phyloP scores from a whole-genome alignment of 2,888 invertebrate genomes.

The Oscheius sp. region DNA sequence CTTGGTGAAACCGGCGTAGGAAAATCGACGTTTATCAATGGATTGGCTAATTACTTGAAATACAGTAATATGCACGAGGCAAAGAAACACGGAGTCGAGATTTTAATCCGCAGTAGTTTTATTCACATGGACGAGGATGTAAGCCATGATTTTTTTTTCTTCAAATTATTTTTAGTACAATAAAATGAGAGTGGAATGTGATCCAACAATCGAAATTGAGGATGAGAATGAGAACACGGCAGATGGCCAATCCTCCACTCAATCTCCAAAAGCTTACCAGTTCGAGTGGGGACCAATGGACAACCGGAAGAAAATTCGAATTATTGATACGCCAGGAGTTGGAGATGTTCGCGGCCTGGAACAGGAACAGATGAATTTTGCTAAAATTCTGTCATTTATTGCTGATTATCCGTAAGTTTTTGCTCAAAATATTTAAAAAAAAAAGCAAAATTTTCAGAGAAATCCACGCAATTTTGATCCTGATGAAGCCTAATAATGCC shows the following conservation, averaged over 20 bases:
- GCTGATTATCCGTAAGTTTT: constrained; percentile 19
- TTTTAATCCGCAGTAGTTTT: neutral
- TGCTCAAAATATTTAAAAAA: too few relatives aligned
- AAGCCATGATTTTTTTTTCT: neutral
- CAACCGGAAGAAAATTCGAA: constrained; percentile 8
- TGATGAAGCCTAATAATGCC: constrained; percentile 53
- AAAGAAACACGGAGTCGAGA: neutral
- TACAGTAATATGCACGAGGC: constrained; percentile 1
- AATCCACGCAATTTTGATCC: constrained; percentile 51
- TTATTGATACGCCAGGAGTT: constrained; percentile 34
- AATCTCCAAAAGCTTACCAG: constrained; percentile 14
- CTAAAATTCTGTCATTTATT: constrained; percentile 14
- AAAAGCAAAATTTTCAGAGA: constrained; percentile 20
- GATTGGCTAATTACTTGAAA: constrained; percentile 4
- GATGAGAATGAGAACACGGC: constrained; percentile 5
- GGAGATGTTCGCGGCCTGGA: constrained; percentile 26
- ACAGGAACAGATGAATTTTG: constrained; percentile 25
- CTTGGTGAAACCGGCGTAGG: constrained; percentile 18
- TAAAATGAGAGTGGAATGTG: constrained; percentile 12
- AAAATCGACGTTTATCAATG: constrained; percentile 13
- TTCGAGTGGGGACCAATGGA: constrained; percentile 12
- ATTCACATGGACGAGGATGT: constrained; percentile 11
- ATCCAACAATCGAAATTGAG: constrained; percentile 22
- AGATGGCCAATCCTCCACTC: constrained; percentile 23
- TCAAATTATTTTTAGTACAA: constrained; percentile 16